Evolutionary conservation across 53 echinoderm and acorn worm genomes (phyloP).

Genomic region (Stichopus horrens): DNA sequence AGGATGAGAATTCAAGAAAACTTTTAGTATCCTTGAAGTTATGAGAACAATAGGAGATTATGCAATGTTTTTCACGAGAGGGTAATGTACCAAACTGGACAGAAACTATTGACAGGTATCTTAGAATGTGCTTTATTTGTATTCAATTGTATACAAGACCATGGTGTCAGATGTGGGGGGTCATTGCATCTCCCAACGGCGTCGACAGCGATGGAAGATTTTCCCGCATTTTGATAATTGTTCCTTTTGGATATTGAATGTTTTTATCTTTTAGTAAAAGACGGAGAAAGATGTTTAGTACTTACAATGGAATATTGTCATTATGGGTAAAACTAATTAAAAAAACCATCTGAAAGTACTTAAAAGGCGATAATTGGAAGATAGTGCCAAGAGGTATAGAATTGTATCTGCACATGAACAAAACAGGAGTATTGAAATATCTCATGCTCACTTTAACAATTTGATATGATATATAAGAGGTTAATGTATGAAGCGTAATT

Average conservation of each 20-base stretch:
- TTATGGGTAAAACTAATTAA: background rate
- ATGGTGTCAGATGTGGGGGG: background rate
- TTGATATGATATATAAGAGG: too few species aligned
- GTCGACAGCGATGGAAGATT: background rate
- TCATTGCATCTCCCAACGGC: background rate
- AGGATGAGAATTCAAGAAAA: too few species aligned
- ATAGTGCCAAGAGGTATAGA: too few species aligned
- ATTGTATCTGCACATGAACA: too few species aligned
- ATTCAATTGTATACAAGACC: background rate
- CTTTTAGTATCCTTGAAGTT: too few species aligned
- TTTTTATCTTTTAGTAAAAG: too few species aligned
- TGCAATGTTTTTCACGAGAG: conserved; percentile 2
- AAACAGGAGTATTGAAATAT: too few species aligned
- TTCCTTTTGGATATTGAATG: background rate
- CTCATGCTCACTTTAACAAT: too few species aligned
- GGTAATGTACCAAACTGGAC: background rate
- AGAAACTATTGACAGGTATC: background rate
- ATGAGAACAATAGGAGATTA: background rate
- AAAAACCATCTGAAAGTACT: background rate
- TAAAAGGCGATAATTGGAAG: background rate
- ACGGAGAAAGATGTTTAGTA: background rate
- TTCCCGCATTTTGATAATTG: background rate
- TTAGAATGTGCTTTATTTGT: conserved; percentile 7
- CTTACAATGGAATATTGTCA: background rate
- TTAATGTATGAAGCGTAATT: too few species aligned